A percentile compares a stretch with the other conserved stretches of the same genome.
Conservation (phyloP, 2,113 vertebrate genomes). For the Psilopsiagon aurifrons region DNA sequence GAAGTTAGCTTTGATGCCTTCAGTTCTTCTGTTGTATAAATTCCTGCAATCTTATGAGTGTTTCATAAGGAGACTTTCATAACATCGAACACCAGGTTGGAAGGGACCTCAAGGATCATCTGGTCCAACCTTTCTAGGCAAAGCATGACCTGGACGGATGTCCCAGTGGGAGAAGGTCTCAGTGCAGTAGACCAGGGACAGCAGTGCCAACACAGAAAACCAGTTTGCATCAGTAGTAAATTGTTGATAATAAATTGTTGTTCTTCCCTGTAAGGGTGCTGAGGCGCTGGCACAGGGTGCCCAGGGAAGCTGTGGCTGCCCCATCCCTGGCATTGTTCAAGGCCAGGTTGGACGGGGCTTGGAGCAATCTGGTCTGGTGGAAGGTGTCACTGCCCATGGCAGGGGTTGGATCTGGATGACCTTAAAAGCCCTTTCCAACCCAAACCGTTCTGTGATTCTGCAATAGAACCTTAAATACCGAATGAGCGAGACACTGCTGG, state of each 20-base stretch:
- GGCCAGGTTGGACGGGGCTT: not conserved
- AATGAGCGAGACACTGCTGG: not conserved
- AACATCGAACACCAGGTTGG: not conserved
- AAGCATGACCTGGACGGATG: not conserved
- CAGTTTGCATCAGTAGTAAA: accelerated
- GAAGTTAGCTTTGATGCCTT: not conserved
- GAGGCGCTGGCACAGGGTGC: not conserved
- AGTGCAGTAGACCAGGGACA: not conserved
- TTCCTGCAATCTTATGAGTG: not conserved
- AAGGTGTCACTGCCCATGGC: not conserved
- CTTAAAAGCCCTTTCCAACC: not conserved
- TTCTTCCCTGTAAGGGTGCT: not conserved
- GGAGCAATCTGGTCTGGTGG: not conserved
- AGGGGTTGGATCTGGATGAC: not conserved
- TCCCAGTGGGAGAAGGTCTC: not conserved
- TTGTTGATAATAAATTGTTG: not conserved
- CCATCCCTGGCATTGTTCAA: not conserved
- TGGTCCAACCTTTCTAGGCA: not conserved
- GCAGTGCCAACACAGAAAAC: not conserved
- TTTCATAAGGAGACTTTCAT: not conserved
- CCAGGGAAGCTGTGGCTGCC: not conserved
- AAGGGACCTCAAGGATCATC: not conserved
- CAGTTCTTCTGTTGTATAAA: not conserved
- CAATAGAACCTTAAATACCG: not conserved
- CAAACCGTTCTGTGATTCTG: not conserved